Percentiles rank a stretch among this genome's conserved stretches.
phyloP scores from a whole-genome alignment of 1,140 invertebrate genomes.

The Nylanderia fulva region DNA sequence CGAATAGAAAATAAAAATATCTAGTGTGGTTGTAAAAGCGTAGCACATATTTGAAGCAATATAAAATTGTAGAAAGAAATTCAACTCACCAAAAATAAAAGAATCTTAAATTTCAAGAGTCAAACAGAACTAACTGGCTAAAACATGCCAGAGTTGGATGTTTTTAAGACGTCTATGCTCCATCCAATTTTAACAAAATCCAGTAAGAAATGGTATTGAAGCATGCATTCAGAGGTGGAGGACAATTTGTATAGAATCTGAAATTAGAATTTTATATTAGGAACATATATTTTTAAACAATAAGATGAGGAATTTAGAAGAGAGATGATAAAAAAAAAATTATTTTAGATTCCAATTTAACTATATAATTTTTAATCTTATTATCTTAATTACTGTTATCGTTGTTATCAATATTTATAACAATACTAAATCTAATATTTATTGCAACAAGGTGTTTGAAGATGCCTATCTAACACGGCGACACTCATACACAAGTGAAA shows the following conservation, averaged over 20 bases:
- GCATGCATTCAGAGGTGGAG: not conserved
- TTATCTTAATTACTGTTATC: too few relatives aligned
- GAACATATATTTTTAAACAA: not conserved
- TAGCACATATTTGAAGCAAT: not conserved
- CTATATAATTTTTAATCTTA: not conserved
- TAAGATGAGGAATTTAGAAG: not conserved
- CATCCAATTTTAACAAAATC: not conserved
- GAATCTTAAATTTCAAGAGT: not conserved
- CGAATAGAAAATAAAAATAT: not conserved
- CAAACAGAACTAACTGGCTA: not conserved
- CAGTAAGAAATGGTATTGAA: not conserved
- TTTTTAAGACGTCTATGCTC: too few relatives aligned
- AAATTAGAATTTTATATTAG: not conserved
- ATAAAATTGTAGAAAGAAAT: too few relatives aligned
- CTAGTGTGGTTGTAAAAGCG: not conserved
- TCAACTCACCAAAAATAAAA: not conserved
- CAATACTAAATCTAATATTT: not conserved
- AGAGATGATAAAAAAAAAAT: not conserved
- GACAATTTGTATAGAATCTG: not conserved
- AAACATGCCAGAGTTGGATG: not conserved
- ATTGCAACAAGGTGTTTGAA: conserved; percentile 45
- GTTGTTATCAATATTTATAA: not conserved
- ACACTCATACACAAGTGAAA: conserved; percentile 55
- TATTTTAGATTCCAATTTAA: not conserved
- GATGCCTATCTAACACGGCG: conserved; percentile 59